phyloP scores from a whole-genome alignment of 2,888 invertebrate genomes.

The Papilio gigon region DNA sequence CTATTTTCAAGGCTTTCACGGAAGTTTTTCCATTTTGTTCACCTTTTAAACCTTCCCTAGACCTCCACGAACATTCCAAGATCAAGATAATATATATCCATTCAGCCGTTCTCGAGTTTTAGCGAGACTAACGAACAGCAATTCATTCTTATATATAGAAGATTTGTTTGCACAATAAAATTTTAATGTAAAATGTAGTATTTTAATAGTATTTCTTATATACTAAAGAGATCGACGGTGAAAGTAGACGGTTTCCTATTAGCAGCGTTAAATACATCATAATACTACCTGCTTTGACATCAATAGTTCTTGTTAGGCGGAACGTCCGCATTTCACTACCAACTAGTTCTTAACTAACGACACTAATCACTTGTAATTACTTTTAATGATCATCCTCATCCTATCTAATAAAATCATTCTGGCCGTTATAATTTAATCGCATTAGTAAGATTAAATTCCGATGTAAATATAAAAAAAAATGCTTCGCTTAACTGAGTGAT shows the following conservation, averaged over 20 bases:
- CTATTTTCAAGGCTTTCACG: no score
- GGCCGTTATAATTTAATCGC: not conserved
- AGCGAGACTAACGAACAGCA: no score
- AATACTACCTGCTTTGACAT: conserved; percentile 40
- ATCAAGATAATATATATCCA: no score
- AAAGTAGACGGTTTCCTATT: conserved; percentile 45
- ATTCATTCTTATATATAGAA: no score
- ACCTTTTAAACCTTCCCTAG: no score
- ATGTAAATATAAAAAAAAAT: no score
- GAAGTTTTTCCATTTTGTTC: no score
- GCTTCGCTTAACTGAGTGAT: no score
- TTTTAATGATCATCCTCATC: not conserved
- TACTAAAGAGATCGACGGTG: conserved; percentile 47
- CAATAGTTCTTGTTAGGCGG: conserved; percentile 23
- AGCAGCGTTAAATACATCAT: conserved; percentile 34
- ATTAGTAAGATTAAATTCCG: no score
- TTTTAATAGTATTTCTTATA: not conserved
- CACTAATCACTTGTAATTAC: not conserved
- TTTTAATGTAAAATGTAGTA: not conserved
- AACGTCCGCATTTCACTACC: conserved; percentile 36
- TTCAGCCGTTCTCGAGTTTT: no score
- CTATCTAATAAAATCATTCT: not conserved
- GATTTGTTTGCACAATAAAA: no score
- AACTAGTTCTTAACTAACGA: conserved; percentile 10
- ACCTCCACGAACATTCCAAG: no score